Conservation (phyloP, 2,113 vertebrate species). For the Ptilonorhynchus violaceus region DNA sequence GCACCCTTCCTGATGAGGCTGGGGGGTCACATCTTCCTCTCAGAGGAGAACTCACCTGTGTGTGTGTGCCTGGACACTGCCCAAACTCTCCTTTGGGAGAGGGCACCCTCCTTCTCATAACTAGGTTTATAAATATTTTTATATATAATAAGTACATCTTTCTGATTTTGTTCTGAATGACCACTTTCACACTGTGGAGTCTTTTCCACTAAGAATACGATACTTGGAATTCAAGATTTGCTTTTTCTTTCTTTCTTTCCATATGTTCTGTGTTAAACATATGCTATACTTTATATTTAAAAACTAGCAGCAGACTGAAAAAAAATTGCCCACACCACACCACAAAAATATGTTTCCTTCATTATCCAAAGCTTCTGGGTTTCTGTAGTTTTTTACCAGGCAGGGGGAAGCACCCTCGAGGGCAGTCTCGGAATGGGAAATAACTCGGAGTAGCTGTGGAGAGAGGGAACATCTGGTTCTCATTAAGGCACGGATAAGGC, state of each 20-base stretch:
- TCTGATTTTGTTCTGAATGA: not conserved
- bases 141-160: not conserved
- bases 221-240: constrained; percentile 63
- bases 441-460: constrained; percentile 7
- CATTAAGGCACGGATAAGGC: not conserved
- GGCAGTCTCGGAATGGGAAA: not conserved
- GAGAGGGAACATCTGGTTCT: constrained; percentile 30
- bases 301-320: constrained; percentile 65
- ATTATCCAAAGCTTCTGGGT: constrained; percentile 56
- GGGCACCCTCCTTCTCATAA: not conserved
- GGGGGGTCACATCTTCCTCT: not conserved
- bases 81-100: not conserved
- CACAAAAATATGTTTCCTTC: constrained; percentile 74
- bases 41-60: not conserved
- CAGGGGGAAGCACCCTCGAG: not conserved
- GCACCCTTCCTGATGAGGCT: not conserved
- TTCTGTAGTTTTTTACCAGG: not conserved
- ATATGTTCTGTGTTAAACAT: constrained; percentile 73
- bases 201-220: constrained; percentile 37
- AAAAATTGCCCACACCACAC: constrained; percentile 2
- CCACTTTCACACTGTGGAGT: not conserved
- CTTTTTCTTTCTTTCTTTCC: constrained; percentile 69
- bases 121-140: not conserved
- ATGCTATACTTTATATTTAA: constrained; percentile 74
- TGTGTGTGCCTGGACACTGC: not conserved